Evolutionary conservation across 1,140 invertebrate genomes (phyloP).

Genomic region (Bombus balteatus): DNA sequence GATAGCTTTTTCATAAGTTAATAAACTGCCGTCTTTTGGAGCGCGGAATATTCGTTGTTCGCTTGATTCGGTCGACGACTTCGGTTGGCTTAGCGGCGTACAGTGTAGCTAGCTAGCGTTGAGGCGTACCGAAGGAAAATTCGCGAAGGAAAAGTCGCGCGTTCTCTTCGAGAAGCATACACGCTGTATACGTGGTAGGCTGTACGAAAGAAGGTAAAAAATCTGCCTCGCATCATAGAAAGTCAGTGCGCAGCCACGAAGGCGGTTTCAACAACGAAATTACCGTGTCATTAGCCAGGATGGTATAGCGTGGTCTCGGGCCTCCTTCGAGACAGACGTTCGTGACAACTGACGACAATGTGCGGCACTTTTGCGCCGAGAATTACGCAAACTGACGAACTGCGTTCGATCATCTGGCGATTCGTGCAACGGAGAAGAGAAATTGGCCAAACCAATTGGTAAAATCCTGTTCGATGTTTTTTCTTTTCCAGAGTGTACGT

Average conservation of each 20-base stretch:
- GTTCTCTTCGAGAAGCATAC: not conserved
- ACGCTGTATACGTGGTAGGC: not conserved
- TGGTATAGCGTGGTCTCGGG: conserved; percentile 26
- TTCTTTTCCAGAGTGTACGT: conserved; percentile 53
- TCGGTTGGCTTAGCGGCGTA: no score
- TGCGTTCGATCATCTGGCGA: not conserved
- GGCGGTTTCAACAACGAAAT: conserved; percentile 27
- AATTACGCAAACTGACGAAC: conserved; percentile 29
- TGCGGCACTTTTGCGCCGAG: no score
- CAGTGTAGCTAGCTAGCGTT: no score
- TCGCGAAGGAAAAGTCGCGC: not conserved
- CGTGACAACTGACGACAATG: not conserved
- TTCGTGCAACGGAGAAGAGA: not conserved
- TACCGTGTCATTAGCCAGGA: conserved; percentile 17
- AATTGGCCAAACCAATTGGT: not conserved
- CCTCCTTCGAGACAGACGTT: not conserved
- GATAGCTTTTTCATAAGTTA: not conserved
- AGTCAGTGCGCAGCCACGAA: conserved; percentile 13
- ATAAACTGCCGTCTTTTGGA: not conserved
- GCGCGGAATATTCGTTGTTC: not conserved
- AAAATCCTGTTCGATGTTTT: not conserved
- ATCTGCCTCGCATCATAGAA: conserved; percentile 44
- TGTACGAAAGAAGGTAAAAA: conserved; percentile 25
- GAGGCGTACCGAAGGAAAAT: not conserved
- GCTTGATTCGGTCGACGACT: not conserved